Evolutionary conservation across 2,797 vertebrate genomes (phyloP), one percentile per base, ranked within the genome.

Genomic region (Choloepus didactylus): DNA sequence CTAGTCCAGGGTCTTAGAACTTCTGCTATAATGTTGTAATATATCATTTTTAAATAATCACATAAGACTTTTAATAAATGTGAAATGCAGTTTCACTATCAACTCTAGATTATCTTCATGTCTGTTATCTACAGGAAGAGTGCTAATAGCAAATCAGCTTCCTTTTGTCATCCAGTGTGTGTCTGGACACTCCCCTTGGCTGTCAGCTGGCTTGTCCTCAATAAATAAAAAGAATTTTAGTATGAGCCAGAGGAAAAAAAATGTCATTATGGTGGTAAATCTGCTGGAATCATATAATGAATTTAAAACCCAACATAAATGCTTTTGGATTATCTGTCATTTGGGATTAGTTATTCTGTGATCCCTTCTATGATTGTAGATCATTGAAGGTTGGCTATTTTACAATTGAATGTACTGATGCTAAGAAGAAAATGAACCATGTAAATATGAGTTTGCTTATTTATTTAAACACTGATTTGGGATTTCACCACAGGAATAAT

Each of bases 401-500:
- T 95, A 90, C 77, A 97, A 83, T 66, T 81, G 91, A 77, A 98
- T 80, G 89, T 95, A 89, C 31, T 95, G 91, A 94, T 89, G 69
- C 86, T 97, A 73, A 38, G 86, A 85, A 97, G 87, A 89, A 90
- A 35, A 0, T 44, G 62, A 92, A 84, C 66, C 80, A 87, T 89
- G 69, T 89, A 96, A 97, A 67, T 77, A 23, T 86, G 88, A 95
- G 85, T 96, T 97, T 85, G 89, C 35, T 94, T 95, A 21, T 96
- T 97, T 98, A 96, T 97, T 97, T 96, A 97, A 92, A 96, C 97
- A 94, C 97, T 95, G 94, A 95, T 97, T 98, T 95, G 90, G 66
- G 87, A 44, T 89, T 97, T 97, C 95, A 97, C 96, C 86, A 72
- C 66, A 93, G 84, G 73, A 83, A 85, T 72, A 60, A 73, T 2